Evolutionary conservation across 2,113 vertebrate genomes (phyloP), one percentile per base, ranked within the genome.

Genomic region (Pseudolaguvia tuberculata): DNA sequence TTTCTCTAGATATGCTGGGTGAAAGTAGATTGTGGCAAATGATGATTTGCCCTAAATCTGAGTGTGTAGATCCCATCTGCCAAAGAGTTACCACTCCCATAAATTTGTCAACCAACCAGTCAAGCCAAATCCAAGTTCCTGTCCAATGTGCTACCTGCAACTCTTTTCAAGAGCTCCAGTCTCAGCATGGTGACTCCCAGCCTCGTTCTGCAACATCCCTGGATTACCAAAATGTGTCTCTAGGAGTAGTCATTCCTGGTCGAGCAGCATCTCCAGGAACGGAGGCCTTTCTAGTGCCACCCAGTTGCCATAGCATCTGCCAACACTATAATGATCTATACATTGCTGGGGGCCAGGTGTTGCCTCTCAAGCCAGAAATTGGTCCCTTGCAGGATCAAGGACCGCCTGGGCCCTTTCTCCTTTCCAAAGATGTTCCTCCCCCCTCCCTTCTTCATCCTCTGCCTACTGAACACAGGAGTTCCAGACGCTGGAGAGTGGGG

Each of bases 251-350:
- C 11, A 87, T 86, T 77, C 91, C 88, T 0, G 87, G 85, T 69
- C 88, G 86, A 42, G 80, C 70, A 14, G 65, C 23, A 61, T 79
- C 87, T 1, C 82, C 66, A 5, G 86, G 76, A 3, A 90, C 90
- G 23, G 90, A 92, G 61, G 89, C 94, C 6, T 97, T 94, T 84
- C 84, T 95, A 83, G 95, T 98, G 78, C 96, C 95, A 15, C 86
- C 95, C 21, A 96, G 89, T 80, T 99, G 96, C 79, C 93, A 96
- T 86, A 96, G 95, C 87, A 94, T 98, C 82, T 99, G 94, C 79
- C 91, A 94, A 80, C 92, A 99, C 86, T 98, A 98, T 88, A 97
- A 91, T 0, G 97, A 99, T 83, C 85, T 99, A 80, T 93, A 95
- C 15, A 96, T 99, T 31, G 94, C 93, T 0, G 96, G 96, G 0